A percentile compares a stretch with the other conserved stretches of the same genome.
Evolutionary conservation across 2,888 invertebrate genomes (phyloP).

Genomic region (Gerris lacustris): DNA sequence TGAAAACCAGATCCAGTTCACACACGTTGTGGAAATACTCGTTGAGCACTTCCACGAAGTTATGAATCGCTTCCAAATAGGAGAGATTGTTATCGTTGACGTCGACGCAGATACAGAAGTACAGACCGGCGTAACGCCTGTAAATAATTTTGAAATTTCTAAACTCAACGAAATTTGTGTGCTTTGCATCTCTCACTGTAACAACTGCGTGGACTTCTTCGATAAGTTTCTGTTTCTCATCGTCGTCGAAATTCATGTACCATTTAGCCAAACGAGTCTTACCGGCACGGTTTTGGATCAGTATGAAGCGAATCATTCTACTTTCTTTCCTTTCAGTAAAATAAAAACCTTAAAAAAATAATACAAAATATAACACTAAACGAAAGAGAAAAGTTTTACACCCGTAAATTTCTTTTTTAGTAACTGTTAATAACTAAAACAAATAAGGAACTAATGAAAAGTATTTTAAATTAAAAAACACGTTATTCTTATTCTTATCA

Average conservation of each 20-base stretch:
- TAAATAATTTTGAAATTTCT: conserved; percentile 99
- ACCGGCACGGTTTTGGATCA: conserved; percentile 98
- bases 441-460: too few relatives aligned
- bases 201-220: conserved; percentile 99
- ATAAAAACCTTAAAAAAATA: background rate
- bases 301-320: conserved; percentile 87
- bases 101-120: conserved; percentile 99
- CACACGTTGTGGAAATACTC: conserved; percentile 99
- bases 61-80: conserved; percentile 97
- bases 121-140: conserved; percentile 93
- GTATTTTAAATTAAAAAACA: too few relatives aligned
- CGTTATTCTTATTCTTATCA: too few relatives aligned
- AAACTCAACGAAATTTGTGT: conserved; percentile 99
- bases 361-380: too few relatives aligned
- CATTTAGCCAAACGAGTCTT: conserved; percentile 98
- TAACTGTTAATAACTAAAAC: too few relatives aligned
- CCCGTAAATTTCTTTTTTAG: too few relatives aligned
- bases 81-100: conserved; percentile 98
- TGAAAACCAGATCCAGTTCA: conserved; percentile 97
- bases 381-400: too few relatives aligned
- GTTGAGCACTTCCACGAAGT: conserved; percentile 97
- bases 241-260: conserved; percentile 99
- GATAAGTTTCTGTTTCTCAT: conserved; percentile 98
- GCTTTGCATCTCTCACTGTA: conserved; percentile 97
- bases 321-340: conserved; percentile 32